Evolutionary conservation across 2,888 invertebrate genomes (phyloP).

Genomic region (Coelinius sp.): DNA sequence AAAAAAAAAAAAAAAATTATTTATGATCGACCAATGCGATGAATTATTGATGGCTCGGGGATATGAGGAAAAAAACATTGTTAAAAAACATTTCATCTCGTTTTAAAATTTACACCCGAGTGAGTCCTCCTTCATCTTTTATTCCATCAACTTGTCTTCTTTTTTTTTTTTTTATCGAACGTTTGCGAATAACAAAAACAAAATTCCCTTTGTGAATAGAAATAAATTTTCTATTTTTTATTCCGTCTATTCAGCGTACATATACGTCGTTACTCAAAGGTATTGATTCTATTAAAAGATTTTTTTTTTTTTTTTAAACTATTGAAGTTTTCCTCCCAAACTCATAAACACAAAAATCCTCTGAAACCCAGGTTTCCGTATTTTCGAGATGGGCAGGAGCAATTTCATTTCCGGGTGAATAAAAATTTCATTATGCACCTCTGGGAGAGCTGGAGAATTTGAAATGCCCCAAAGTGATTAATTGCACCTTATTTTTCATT

Average conservation of each 20-base stretch:
- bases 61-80: conserved; percentile 24
- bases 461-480: neutral
- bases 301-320: neutral
- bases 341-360: neutral
- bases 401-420: neutral
- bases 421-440: neutral
- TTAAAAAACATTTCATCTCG: conserved; percentile 11
- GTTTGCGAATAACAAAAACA: conserved; percentile 38
- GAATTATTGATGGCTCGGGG: conserved; percentile 35
- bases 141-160: conserved; percentile 24
- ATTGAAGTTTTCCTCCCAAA: neutral
- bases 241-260: conserved; percentile 32
- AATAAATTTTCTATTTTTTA: conserved; percentile 38
- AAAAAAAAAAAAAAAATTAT: conserved; percentile 11
- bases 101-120: conserved; percentile 15
- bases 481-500: neutral
- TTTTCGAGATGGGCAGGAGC: neutral
- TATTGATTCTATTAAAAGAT: conserved; percentile 32
- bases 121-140: conserved; percentile 38
- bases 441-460: neutral
- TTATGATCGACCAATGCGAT: conserved; percentile 16
- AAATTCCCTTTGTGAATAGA: conserved; percentile 41
- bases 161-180: conserved; percentile 30
- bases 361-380: neutral
- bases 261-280: conserved; percentile 35